Percentiles rank a stretch among this genome's conserved stretches.
Conservation (phyloP, 2,113 vertebrate species). For the Microtus richardsoni region DNA sequence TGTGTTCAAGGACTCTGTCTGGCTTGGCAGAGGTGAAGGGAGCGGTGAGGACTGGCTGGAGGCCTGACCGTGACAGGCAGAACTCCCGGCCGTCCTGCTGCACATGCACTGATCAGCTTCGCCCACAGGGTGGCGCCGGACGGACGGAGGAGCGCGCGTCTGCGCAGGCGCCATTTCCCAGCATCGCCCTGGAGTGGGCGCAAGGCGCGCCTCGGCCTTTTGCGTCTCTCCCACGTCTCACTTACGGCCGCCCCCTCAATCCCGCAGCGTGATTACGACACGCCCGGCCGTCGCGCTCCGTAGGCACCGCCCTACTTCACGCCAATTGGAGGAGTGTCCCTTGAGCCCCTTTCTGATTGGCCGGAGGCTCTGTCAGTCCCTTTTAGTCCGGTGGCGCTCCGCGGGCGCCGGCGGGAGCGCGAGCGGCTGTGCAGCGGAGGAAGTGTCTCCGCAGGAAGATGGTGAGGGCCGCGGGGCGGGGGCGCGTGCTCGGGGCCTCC, state of each 20-base stretch:
- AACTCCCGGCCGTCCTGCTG: too few species aligned
- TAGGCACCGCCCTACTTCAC: neutral
- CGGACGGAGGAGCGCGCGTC: rapidly evolving
- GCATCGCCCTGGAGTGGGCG: rapidly evolving
- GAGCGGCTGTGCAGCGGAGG: slow-evolving; percentile 61
- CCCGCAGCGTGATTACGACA: neutral
- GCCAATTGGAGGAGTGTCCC: neutral
- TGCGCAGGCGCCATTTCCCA: slow-evolving; percentile 38
- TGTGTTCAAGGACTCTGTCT: neutral
- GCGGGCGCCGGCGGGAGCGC: neutral
- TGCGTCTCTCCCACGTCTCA: neutral
- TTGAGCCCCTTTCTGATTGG: slow-evolving; percentile 22
- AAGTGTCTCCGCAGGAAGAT: slow-evolving; percentile 56
- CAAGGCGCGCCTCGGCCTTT: slow-evolving; percentile 14
- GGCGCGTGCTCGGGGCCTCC: neutral
- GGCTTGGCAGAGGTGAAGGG: neutral
- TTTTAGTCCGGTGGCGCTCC: slow-evolving; percentile 54
- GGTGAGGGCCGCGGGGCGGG: slow-evolving; percentile 73
- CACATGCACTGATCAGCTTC: rapidly evolving
- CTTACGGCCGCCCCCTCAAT: slow-evolving; percentile 48
- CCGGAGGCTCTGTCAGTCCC: slow-evolving; percentile 20
- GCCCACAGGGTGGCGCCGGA: neutral
- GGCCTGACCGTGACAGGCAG: neutral
- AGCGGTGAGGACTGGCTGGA: too few species aligned
- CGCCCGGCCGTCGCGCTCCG: neutral